These are phyloP conservation scores for Xyrichtys novacula DNA, from an alignment of 2,797 vertebrate species.

Conservation along the genomic window DNA sequence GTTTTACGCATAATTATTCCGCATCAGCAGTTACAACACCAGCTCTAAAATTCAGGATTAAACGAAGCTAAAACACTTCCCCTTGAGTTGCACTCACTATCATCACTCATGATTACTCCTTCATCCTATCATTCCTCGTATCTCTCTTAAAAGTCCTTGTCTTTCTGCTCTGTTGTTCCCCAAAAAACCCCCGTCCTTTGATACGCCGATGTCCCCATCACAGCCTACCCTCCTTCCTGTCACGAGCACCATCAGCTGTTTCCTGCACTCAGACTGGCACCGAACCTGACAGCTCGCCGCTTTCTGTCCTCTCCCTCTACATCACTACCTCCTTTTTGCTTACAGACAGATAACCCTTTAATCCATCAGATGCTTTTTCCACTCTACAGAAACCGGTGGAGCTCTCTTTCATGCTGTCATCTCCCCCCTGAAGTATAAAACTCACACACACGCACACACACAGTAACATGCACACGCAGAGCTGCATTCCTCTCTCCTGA, in stretches of 20 bases:
- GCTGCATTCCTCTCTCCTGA: constrained; percentile 51
- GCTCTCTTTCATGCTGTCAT: constrained; percentile 54
- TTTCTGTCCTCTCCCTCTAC: constrained; percentile 37
- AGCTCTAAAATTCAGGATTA: constrained; percentile 5
- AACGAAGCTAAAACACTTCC: neutral
- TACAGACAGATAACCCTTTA: constrained; percentile 62
- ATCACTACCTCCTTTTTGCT: constrained; percentile 23
- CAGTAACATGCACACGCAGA: constrained; percentile 3
- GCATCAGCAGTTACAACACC: neutral
- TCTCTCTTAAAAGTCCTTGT: constrained; percentile 18
- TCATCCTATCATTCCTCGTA: constrained; percentile 17
- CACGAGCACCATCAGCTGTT: constrained; percentile 46
- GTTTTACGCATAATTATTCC: neutral
- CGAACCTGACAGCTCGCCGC: constrained; percentile 52
- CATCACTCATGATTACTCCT: constrained; percentile 26
- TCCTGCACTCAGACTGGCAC: constrained; percentile 27
- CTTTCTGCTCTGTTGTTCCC: constrained; percentile 41
- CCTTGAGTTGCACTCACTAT: constrained; percentile 14
- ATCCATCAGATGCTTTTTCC: constrained; percentile 61
- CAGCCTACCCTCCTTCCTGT: constrained; percentile 50
- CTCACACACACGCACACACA: constrained; percentile 12
- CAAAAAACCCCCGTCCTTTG: constrained; percentile 43
- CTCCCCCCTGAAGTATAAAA: constrained; percentile 34
- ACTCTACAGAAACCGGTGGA: constrained; percentile 29
- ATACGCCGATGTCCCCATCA: constrained; percentile 42